Conservation (phyloP, 2,113 vertebrate genomes). For the Sisor rabdophorus region DNA sequence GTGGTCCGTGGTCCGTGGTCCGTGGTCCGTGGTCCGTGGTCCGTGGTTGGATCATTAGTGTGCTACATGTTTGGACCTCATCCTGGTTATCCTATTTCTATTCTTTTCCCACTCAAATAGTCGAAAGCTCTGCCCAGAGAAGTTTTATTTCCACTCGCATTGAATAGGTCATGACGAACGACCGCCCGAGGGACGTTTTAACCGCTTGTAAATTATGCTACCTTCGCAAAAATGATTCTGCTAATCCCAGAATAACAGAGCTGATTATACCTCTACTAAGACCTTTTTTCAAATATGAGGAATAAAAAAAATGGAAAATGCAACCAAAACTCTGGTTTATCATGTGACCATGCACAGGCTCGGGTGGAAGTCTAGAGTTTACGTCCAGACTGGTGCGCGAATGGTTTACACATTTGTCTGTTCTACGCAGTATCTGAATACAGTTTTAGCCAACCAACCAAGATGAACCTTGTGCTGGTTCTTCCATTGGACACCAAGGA, state of each 20-base stretch:
- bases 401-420: neutral
- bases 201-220: neutral
- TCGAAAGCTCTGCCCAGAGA: too few species aligned
- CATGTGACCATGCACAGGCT: neutral
- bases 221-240: neutral
- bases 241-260: neutral
- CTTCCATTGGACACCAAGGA: neutral
- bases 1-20: too few species aligned
- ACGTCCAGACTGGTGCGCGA: too few species aligned
- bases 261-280: neutral
- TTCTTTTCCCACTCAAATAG: neutral
- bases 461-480: neutral
- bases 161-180: neutral
- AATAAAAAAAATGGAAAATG: neutral
- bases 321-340: neutral
- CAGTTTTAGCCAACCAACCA: too few species aligned
- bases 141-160: neutral
- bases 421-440: neutral
- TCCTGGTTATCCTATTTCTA: too few species aligned
- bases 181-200: neutral
- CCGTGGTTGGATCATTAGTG: slow-evolving; percentile 32
- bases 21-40: too few species aligned
- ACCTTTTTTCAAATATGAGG: too few species aligned
- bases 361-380: too few species aligned
- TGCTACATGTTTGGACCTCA: neutral